These are phyloP conservation scores for Cotesia chilonis DNA, from an alignment of 1,140 invertebrate species.

Conservation along the genomic window DNA sequence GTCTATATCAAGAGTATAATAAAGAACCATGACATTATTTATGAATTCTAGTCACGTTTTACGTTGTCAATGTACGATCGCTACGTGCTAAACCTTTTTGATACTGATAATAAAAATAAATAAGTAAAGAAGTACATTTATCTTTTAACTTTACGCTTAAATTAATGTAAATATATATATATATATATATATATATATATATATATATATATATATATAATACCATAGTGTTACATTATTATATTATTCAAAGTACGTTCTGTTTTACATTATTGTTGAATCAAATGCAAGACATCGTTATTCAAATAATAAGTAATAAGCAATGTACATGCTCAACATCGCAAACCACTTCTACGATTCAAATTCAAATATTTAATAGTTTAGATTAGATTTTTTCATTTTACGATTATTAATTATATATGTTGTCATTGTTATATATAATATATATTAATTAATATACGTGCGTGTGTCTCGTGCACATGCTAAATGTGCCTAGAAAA, in stretches of 20 bases:
- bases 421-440: conserved; percentile 11
- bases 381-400: background rate
- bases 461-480: conserved; percentile 34
- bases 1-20: background rate
- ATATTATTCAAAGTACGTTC: conserved; percentile 15
- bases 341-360: conserved; percentile 36
- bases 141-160: too few relatives aligned
- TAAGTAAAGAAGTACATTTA: background rate
- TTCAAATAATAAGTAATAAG: conserved; percentile 31
- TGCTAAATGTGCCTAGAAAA: conserved; percentile 20
- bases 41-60: conserved; percentile 17
- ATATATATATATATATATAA: background rate
- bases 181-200: background rate
- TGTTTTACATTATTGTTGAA: conserved; percentile 27
- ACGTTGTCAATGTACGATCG: conserved; percentile 9
- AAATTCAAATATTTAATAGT: conserved; percentile 32
- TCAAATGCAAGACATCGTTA: conserved; percentile 45
- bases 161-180: too few relatives aligned
- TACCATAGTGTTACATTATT: background rate
- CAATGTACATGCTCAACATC: conserved; percentile 49
- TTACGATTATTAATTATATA: background rate
- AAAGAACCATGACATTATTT: conserved; percentile 14
- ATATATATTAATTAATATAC: conserved; percentile 13
- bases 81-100: conserved; percentile 21
- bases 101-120: background rate